Base-by-base conservation (phyloP, 2,888 invertebrate genomes). In the Himalopsyche japonica region DNA sequence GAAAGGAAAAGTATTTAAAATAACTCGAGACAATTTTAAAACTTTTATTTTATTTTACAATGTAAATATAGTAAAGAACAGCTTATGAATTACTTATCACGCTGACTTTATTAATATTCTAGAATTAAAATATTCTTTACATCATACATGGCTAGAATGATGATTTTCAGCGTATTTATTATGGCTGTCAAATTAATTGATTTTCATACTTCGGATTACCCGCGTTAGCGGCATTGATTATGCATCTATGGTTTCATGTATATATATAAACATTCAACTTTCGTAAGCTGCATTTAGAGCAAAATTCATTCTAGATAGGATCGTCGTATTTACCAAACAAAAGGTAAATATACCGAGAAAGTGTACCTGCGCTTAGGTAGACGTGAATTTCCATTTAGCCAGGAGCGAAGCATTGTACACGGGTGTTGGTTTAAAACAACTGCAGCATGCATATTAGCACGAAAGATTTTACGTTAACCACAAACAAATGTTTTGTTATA, bases 281-380 rank as follows among this genome's bases (percentile, higher is more conserved):
- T 57, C 6, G 24, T 20, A 20, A 57, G 20, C 57, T 57, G 57
- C 57, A 8, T 57, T 57, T 57, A n/a, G 57, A 20, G 24, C 1
- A 57, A 24, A 24, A 57, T 57, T 20, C 57, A 24, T 24, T 57
- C 1, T 18, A 80, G 27, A 80, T 80, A 30, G 49, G 32, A 80
- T 80, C 24, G n/a, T 27, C 24, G 49, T 80, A 80, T 80, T 80
- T 80, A 49, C 80, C 80, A 80, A 80, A 80, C 49, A 80, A 80
- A 80, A 80, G 80, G 80, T 80, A 80, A 80, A 80, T 57, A 80
- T 43, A 43, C 79, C 57, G 30, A 30, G 49, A 49, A 34, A 34
- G 80, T 80, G 80, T 80, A 49, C 80, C 32, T 20, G 49, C 48
- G 43, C 27, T 80, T 80, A 80, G 80, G 24, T 57, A 80, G 80